Base-by-base conservation (phyloP, 2,888 invertebrate genomes). In the Rotaria socialis region DNA sequence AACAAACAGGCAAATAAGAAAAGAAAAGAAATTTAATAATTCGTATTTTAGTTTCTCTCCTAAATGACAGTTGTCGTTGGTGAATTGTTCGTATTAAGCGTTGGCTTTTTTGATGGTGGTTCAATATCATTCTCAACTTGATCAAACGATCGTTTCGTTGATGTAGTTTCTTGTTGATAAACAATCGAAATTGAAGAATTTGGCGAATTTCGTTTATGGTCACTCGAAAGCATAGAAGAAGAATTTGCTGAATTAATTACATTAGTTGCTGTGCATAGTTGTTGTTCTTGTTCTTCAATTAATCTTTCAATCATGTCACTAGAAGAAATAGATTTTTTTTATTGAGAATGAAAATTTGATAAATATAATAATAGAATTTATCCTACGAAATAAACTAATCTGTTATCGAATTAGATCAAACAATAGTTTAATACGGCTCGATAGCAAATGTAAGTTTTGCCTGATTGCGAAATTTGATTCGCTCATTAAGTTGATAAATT, bases 241-340 rank as follows among this genome's bases (percentile, higher is more conserved):
- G 67, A 67, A 67, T 67, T 67, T 19, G 27, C 35, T 19, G 67
- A 67, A 67, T 67, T 41, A 19, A 41, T 67, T n/a, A 67, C 67
- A 41, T 35, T 14, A 19, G 35, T 35, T 35, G 67, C 67, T 67
- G 67, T 67, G 35, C 67, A 67, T 67, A 67, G 19, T 67, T 67
- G 67, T 67, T 67, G 67, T 35, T 67, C 67, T 67, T 67, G 67
- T 35, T 67, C 67, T 67, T 67, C 67, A 41, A 67, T 67, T 67
- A 67, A 35, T 35, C 16, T 67, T 67, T 67, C 67, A 67, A 67
- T 67, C 67, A 67, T 67, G 35, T 67, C 67, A 16, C 67, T 67
- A 67, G 35, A 67, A 2, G 14, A 60, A 10, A 60, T 2, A 50
- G 50, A 35, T 35, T 35, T 35, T 35, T 35, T 35, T 35, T 35